Base-by-base conservation (phyloP, 2,797 vertebrate genomes). In the Danio choprae region DNA sequence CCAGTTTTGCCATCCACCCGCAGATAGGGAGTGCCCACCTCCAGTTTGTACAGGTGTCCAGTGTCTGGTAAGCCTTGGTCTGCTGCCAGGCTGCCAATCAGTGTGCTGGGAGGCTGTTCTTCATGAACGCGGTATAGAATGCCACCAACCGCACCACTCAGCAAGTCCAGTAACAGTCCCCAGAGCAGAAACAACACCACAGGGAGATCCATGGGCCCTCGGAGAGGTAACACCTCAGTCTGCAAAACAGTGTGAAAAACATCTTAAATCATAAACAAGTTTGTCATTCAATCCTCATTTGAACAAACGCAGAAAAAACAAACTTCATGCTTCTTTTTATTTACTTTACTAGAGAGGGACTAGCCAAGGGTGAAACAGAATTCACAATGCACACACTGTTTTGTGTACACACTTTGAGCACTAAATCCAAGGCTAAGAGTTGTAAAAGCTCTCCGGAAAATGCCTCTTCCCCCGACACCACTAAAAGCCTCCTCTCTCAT, bases 1-100 rank as follows among this genome's bases (percentile, higher is more conserved):
- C 98, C 98, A 0, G 96, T 98, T 87, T 98, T 99, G 84, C 97
- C 97, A 13, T 99, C 97, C 75, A 99, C 98, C 41, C 98, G 95
- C 51, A 99, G 93, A 87, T 97, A 98, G 0, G 98, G 98, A 82
- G 95, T 82, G 41, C 98, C 98, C 83, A 98, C 95, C 88, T 99
- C 98, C 82, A 99, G 91, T 91, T 98, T 99, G 92, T 99, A 99
- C 67, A 99, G 95, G 84, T 99, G 98, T 74, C 96, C 97, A 7
- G 95, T 95, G 1, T 98, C 97, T 0, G 97, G 97, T 62, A 99
- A 94, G 62, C 98, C 98, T 0, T 98, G 97, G 91, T 98, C 97
- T 0, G 97, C 94, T 1, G 97, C 97, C 85, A 99, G 92, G 91
- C 97, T 98, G 64, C 98, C 98, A 68, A 99, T 98, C 60, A 98